These are phyloP conservation scores for Thymallus thymallus DNA, from an alignment of 2,113 vertebrate species.

Conservation along the genomic window DNA sequence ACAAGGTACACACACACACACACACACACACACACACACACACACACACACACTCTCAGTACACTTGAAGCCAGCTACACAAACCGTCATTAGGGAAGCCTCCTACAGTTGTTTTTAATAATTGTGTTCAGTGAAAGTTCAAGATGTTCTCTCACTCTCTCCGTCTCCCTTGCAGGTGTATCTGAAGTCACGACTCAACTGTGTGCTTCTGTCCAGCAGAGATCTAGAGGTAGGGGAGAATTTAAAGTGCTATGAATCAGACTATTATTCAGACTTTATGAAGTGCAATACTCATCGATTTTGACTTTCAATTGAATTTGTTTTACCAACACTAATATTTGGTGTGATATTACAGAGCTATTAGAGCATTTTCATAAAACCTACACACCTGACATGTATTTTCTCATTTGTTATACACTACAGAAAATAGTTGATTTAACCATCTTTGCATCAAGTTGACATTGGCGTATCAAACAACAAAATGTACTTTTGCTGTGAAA, in stretches of 20 bases:
- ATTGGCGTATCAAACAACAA: background rate
- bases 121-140: constrained; percentile 18
- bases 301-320: too few relatives aligned
- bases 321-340: too few relatives aligned
- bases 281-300: too few relatives aligned
- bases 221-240: constrained; percentile 40
- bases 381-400: too few relatives aligned
- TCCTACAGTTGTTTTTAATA: constrained; percentile 8
- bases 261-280: too few relatives aligned
- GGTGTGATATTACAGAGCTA: too few relatives aligned
- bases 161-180: constrained; percentile 51
- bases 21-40: constrained; percentile 25
- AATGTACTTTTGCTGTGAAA: constrained; percentile 6
- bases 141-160: background rate
- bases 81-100: constrained; percentile 10
- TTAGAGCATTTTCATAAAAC: too few relatives aligned
- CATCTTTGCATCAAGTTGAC: too few relatives aligned
- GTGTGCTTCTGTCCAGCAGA: constrained; percentile 65
- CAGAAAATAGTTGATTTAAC: too few relatives aligned
- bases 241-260: too few relatives aligned
- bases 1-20: constrained; percentile 70
- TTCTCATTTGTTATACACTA: too few relatives aligned
- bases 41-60: constrained; percentile 14
- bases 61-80: background rate
- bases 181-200: constrained; percentile 76